Percentiles rank a stretch among this genome's conserved stretches.
Evolutionary conservation across 1,140 invertebrate species (phyloP).

Genomic region (Drosophila repletoides): DNA sequence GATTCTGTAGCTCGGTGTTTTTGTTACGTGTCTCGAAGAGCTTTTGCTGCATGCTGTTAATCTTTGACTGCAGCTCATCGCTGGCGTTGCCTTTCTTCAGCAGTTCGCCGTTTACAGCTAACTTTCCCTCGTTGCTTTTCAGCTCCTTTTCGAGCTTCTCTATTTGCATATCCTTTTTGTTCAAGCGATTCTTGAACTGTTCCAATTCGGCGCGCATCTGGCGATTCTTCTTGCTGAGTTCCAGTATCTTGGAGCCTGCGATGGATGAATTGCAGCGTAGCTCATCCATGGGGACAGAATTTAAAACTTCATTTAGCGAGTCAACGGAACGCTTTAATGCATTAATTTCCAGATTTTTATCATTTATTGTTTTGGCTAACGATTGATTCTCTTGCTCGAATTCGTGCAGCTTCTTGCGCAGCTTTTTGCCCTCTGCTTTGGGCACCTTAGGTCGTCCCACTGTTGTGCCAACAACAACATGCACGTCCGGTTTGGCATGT

Average conservation of each 20-base stretch:
- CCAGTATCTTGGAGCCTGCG: slow-evolving; percentile 84
- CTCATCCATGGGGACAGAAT: slow-evolving; percentile 83
- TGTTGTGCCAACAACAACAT: slow-evolving; percentile 39
- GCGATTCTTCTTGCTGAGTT: slow-evolving; percentile 84
- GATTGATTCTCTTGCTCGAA: slow-evolving; percentile 57
- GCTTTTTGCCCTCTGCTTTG: slow-evolving; percentile 48
- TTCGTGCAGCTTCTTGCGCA: slow-evolving; percentile 62
- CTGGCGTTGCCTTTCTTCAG: slow-evolving; percentile 35
- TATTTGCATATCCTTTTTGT: slow-evolving; percentile 75
- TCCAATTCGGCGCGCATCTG: slow-evolving; percentile 84
- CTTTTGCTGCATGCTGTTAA: slow-evolving; percentile 85
- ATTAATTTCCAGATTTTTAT: slow-evolving; percentile 83
- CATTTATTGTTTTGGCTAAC: slow-evolving; percentile 55
- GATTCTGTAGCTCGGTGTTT: slow-evolving; percentile 86
- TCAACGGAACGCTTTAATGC: slow-evolving; percentile 83
- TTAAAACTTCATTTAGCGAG: slow-evolving; percentile 83
- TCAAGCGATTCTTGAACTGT: slow-evolving; percentile 77
- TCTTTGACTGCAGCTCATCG: slow-evolving; percentile 85
- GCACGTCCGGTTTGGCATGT: slow-evolving; percentile 19
- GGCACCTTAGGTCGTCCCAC: slow-evolving; percentile 29
- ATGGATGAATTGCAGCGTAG: slow-evolving; percentile 83
- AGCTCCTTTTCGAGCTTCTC: slow-evolving; percentile 83
- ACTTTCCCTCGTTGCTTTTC: slow-evolving; percentile 61
- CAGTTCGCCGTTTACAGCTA: slow-evolving; percentile 25
- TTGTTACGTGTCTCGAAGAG: slow-evolving; percentile 87